A percentile compares a stretch with the other conserved stretches of the same genome.
Conservation (phyloP, 2,113 vertebrate species). For the Urocitellus parryii region DNA sequence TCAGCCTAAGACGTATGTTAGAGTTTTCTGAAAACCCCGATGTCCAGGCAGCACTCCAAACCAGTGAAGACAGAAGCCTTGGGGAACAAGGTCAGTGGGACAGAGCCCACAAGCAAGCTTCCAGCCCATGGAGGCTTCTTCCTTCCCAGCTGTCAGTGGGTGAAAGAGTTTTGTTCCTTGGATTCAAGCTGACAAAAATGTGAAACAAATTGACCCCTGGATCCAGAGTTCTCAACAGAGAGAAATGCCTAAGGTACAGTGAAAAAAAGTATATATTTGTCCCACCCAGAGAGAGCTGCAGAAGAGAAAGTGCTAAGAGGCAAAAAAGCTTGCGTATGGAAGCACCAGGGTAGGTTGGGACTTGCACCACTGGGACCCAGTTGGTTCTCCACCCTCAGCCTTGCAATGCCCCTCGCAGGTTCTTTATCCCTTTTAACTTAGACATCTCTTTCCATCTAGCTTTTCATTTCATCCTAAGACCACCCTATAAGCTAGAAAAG, state of each 20-base stretch:
- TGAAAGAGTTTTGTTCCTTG: background rate
- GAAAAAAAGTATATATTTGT: background rate
- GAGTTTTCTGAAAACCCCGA: background rate
- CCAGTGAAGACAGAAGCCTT: background rate
- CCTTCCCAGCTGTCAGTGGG: background rate
- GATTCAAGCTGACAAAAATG: background rate
- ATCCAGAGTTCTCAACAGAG: background rate
- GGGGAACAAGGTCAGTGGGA: background rate
- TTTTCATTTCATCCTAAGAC: background rate
- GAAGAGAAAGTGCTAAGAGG: background rate
- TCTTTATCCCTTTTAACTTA: background rate
- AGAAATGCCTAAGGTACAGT: background rate
- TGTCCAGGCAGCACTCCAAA: background rate
- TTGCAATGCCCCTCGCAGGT: background rate
- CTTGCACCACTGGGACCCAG: background rate
- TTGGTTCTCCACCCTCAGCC: background rate
- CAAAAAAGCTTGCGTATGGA: slow-evolving; percentile 1
- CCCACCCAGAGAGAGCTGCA: background rate
- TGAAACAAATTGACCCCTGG: background rate
- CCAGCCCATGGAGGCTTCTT: background rate
- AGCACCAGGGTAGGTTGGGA: background rate
- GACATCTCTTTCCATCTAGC: background rate
- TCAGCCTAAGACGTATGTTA: background rate
- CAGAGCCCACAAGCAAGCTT: background rate
- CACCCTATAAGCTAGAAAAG: background rate